Base-by-base conservation (phyloP, 2,113 vertebrate genomes). In the Paedocypris sp. region DNA sequence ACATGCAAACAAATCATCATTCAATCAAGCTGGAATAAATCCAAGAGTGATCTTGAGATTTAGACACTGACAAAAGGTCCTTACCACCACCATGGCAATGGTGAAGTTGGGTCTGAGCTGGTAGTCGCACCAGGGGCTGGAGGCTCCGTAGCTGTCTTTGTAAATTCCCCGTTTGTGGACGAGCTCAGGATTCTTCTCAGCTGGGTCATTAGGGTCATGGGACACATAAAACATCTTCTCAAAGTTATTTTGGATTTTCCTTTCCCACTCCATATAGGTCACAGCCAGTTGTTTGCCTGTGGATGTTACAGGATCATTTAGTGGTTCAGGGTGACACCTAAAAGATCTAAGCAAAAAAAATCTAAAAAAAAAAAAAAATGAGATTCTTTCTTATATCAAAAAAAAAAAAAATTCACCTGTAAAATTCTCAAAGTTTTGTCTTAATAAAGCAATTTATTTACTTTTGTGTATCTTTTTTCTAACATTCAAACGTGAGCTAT, bases 101-200 rank as follows among this genome's bases (percentile, higher is more conserved):
- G 90, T 65, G 73, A 99, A 97, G 73, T 99, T 99, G 52, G 95
- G 94, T 68, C 95, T 84, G 25, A 98, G 90, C 36, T 99, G 95
- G 71, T 99, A 99, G 80, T 99, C 93, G 56, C 95, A 99, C 95
- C 95, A 99, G 1, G 91, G 85, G 56, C 87, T 95, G 1, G 93
- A 97, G n/a, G 95, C 92, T 53, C 91, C 91, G 0, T 76, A 87
- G 65, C 90, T 95, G 68, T 99, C 95, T 68, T 99, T 99, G 25
- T 99, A 99, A 69, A 99, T 92, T 36, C 86, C 88, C 8, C 78
- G 87, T 46, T 99, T 99, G 70, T 99, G 95, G 16, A 99, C 91
- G 9, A 97, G 82, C 11, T 90, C 74, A 0, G 92, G 90, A 50
- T 80, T 86, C 56, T 89, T 86, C 79, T 97, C 93, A 2, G 82